phyloP scores from a whole-genome alignment of 2,888 invertebrate species.

The Sminthurinus aureus region DNA sequence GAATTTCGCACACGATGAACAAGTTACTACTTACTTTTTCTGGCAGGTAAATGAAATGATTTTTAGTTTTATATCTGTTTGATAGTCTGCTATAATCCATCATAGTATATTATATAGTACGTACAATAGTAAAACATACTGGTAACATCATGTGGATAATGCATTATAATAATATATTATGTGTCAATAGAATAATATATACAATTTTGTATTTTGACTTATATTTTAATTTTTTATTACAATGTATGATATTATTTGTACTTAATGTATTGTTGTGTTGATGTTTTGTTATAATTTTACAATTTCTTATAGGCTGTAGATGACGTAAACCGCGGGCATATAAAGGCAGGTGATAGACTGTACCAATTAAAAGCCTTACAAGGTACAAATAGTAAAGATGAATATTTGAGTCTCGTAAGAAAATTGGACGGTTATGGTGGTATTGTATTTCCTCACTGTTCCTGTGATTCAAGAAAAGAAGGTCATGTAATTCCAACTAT shows the following conservation, averaged over 20 bases:
- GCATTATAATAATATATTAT: no score
- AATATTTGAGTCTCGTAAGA: constrained; percentile 85
- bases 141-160: no score
- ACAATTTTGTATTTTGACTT: no score
- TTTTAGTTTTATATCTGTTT: no score
- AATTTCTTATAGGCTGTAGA: constrained; percentile 75
- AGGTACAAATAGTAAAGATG: constrained; percentile 83
- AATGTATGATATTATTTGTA: no score
- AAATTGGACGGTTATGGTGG: constrained; percentile 92
- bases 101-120: background rate
- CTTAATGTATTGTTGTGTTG: no score
- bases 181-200: no score
- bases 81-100: no score
- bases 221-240: no score
- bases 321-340: constrained; percentile 92
- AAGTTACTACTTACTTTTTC: constrained; percentile 84
- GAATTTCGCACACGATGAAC: constrained; percentile 73
- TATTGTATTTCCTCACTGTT: constrained; percentile 92
- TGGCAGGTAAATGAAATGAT: constrained; percentile 79
- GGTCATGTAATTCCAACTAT: constrained; percentile 83
- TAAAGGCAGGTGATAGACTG: constrained; percentile 86
- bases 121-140: no score
- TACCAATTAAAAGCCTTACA: constrained; percentile 97
- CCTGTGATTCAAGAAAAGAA: constrained; percentile 87
- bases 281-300: background rate